Percentiles rank a stretch among this genome's conserved stretches.
Conservation (phyloP, 2,888 invertebrate genomes). For the Hoplodrina blanda region DNA sequence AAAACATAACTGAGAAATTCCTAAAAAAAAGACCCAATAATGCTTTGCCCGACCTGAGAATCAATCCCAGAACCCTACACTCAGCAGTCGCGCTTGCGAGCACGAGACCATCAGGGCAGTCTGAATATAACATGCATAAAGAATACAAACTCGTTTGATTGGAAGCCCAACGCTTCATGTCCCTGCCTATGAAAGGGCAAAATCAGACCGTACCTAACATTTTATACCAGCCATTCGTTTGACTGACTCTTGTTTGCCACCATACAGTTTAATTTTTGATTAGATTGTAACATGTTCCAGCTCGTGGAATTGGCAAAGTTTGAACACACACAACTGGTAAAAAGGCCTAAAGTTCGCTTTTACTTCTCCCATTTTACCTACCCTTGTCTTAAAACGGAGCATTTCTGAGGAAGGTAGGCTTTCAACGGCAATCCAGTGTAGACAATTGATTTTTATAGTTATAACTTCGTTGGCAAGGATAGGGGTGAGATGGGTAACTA, state of each 20-base stretch:
- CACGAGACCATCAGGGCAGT: not conserved
- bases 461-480: conserved; percentile 30
- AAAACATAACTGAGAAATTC: no score
- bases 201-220: conserved; percentile 62
- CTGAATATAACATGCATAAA: conserved; percentile 30
- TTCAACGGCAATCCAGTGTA: conserved; percentile 1
- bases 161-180: conserved; percentile 11
- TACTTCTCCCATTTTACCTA: conserved; percentile 9
- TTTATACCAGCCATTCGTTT: conserved; percentile 62
- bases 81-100: no score
- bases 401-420: conserved; percentile 8
- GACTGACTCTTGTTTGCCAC: conserved; percentile 50
- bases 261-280: conserved; percentile 59
- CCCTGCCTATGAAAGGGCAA: conserved; percentile 48
- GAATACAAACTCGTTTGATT: conserved; percentile 16
- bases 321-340: conserved; percentile 4
- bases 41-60: no score
- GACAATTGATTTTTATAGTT: conserved; percentile 55
- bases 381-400: conserved; percentile 20
- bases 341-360: conserved; percentile 20
- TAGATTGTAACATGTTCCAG: conserved; percentile 49
- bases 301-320: conserved; percentile 47
- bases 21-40: no score
- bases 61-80: no score
- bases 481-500: conserved; percentile 11